phyloP scores from a whole-genome alignment of 2,113 vertebrate species.

The Mohoua ochrocephala region DNA sequence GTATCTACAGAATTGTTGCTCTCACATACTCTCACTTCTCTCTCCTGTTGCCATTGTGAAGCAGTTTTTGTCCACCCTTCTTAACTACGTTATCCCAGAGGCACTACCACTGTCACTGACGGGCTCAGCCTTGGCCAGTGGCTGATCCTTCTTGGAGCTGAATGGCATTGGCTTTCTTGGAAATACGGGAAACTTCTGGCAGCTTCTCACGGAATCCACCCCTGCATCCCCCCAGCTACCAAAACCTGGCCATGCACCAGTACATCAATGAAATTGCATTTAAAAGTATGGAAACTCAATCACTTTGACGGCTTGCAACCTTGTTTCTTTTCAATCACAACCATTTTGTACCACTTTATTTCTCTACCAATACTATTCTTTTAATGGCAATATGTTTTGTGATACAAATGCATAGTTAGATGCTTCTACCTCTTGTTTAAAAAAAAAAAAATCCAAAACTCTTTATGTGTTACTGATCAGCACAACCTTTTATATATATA shows the following conservation, averaged over 20 bases:
- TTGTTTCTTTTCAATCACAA: not conserved
- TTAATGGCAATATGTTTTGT: not conserved
- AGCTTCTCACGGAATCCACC: not conserved
- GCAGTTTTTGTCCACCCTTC: not conserved
- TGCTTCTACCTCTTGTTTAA: not conserved
- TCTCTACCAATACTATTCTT: not conserved
- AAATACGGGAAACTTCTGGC: not conserved
- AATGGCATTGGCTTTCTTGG: not conserved
- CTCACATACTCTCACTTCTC: not conserved
- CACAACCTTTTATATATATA: not conserved
- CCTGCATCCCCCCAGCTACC: not conserved
- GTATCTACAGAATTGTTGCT: not conserved
- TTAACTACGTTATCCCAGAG: not conserved
- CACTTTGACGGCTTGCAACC: not conserved
- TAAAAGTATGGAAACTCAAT: not conserved
- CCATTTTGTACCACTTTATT: not conserved
- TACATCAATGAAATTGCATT: not conserved
- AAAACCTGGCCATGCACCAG: not conserved
- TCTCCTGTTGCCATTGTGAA: not conserved
- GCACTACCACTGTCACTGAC: not conserved
- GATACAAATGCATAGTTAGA: not conserved
- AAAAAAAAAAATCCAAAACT: not conserved
- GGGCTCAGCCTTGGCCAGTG: not conserved
- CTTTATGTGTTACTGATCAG: not conserved
- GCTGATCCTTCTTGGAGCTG: too few relatives aligned